A percentile compares a stretch with the other conserved stretches of the same genome.
Evolutionary conservation across 2,113 vertebrate genomes (phyloP).

Genomic region (Nycticryphes semicollaris): DNA sequence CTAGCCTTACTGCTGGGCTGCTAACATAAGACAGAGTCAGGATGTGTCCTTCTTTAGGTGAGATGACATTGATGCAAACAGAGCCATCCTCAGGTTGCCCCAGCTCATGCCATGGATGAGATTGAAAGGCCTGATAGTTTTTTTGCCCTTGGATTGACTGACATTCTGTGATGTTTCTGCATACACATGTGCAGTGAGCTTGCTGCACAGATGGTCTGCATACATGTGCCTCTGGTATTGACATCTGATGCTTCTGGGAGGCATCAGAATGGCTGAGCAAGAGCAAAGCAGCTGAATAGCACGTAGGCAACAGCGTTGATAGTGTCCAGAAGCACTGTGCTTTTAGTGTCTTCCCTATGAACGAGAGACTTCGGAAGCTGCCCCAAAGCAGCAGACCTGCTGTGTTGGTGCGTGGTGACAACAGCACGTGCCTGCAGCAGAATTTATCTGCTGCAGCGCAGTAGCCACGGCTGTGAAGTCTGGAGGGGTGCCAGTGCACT

Average conservation of each 20-base stretch:
- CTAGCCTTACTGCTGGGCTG: background rate
- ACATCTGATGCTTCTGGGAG: conserved; percentile 6
- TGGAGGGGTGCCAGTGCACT: conserved; percentile 20
- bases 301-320: background rate
- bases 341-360: background rate
- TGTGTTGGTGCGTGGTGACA: background rate
- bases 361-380: background rate
- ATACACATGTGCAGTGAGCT: background rate
- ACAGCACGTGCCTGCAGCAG: background rate
- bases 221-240: background rate
- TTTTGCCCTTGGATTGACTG: background rate
- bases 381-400: background rate
- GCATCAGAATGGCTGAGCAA: background rate
- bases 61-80: background rate
- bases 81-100: background rate
- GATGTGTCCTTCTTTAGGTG: background rate
- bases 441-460: conserved; percentile 37
- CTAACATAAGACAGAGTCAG: background rate
- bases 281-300: background rate
- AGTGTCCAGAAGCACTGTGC: conserved; percentile 10
- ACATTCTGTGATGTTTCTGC: background rate
- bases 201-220: conserved; percentile 4
- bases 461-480: conserved; percentile 16
- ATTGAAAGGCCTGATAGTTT: background rate
- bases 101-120: background rate